Evolutionary conservation across 2,797 vertebrate species (phyloP), one percentile per base, ranked within the genome.

Genomic region (Bradypus variegatus): DNA sequence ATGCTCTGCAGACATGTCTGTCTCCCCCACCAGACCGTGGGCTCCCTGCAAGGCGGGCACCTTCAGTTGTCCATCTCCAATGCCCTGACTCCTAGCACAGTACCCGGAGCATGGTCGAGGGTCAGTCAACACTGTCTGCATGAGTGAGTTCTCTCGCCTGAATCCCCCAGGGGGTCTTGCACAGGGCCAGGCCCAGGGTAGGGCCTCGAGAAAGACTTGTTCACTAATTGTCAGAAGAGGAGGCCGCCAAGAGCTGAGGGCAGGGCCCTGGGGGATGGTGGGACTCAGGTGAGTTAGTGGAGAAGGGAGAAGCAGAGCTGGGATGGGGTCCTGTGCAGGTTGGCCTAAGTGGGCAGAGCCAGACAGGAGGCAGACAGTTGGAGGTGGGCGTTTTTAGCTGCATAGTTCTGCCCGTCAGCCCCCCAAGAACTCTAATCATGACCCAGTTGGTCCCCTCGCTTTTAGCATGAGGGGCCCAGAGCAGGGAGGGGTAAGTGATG

Each of bases 361-460:
- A 23, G 72, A 41, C 13, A 45, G 67, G 38, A 75, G 31, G n/a
- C 16, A 33, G 86, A 64, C 67, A 25, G 76, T 18, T 5, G 75
- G 29, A 58, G 27, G 45, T 36, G 16, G 67, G 10, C 25, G 5
- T 53, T 41, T 15, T 36, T 55, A 45, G 81, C 81, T 41, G 41
- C 25, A 10, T 58, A 5, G 3, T 48, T 86, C 38, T 25, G 16
- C 48, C 64, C 73, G 76, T 62, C 64, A 36, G 18, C 33, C 38
- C 29, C n/a, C 69, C 0, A 10, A 77, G 88, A 48, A 53, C 58
- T 70, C 33, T 3, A 65, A 87, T 89, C 93, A 60, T 75, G 89
- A 65, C 82, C 86, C 45, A 19, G 29, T 53, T n/a, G 60, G 81
- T 94, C 89, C 67, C 93, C 2, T 45, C 3, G 77, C 82, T 84